These are phyloP conservation scores for Ips nitidus DNA, from an alignment of 1,140 invertebrate species.

Conservation along the genomic window DNA sequence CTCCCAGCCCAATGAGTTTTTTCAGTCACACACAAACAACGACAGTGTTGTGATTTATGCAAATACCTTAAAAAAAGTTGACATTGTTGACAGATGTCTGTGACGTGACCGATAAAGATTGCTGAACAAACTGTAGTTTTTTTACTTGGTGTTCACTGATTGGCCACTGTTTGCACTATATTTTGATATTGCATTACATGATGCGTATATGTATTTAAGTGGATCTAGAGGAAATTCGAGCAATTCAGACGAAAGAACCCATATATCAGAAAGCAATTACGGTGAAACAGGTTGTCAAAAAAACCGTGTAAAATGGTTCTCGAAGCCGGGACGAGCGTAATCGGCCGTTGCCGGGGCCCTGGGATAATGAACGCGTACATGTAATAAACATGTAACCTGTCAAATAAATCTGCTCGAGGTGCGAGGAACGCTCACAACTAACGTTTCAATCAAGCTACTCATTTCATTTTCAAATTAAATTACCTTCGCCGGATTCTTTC, in stretches of 20 bases:
- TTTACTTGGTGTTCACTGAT: too few relatives aligned
- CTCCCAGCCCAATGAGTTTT: too few relatives aligned
- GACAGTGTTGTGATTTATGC: too few relatives aligned
- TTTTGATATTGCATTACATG: too few relatives aligned
- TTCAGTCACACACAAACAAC: too few relatives aligned
- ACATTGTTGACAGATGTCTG: too few relatives aligned
- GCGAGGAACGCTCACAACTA: constrained; percentile 31
- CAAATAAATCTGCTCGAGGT: constrained; percentile 33
- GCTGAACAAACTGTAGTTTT: too few relatives aligned
- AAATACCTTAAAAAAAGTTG: too few relatives aligned
- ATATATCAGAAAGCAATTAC: constrained; percentile 34
- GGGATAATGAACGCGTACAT: constrained; percentile 24
- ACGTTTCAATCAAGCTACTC: constrained; percentile 32
- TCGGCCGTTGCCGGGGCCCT: background rate
- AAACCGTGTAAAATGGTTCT: constrained; percentile 27
- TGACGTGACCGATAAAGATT: too few relatives aligned
- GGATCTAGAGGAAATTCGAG: too few relatives aligned
- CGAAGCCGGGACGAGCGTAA: constrained; percentile 8
- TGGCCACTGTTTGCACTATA: too few relatives aligned
- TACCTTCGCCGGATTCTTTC: constrained; percentile 8
- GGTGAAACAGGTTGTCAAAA: constrained; percentile 24
- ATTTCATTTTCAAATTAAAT: constrained; percentile 33
- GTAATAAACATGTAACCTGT: constrained; percentile 34
- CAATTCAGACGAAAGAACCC: background rate
- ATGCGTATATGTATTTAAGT: too few relatives aligned